Percentiles rank a stretch among this genome's conserved stretches.
phyloP scores from a whole-genome alignment of 1,140 invertebrate genomes.

The Drosophila parvula region DNA sequence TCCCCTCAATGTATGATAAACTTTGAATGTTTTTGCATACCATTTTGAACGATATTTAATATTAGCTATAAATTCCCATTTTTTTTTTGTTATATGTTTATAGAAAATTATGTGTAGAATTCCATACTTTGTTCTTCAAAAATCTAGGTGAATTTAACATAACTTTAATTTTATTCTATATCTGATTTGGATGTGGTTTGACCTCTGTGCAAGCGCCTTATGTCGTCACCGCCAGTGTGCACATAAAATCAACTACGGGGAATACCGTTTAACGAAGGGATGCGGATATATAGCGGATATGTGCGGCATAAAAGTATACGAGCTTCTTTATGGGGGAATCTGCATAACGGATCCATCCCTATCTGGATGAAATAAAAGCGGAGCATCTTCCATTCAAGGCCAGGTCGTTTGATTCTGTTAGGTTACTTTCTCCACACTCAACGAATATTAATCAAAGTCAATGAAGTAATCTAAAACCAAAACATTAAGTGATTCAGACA shows the following conservation, averaged over 20 bases:
- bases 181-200: conserved; percentile 15
- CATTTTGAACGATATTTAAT: background rate
- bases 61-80: too few relatives aligned
- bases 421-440: background rate
- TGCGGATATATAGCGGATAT: conserved; percentile 44
- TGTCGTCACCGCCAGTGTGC: conserved; percentile 2
- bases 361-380: conserved; percentile 40
- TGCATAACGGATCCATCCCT: conserved; percentile 39
- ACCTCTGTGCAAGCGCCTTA: background rate
- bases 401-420: conserved; percentile 42
- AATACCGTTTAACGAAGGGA: conserved; percentile 36
- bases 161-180: conserved; percentile 1
- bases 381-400: conserved; percentile 28
- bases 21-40: conserved; percentile 10
- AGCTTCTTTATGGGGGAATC: conserved; percentile 36
- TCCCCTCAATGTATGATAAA: conserved; percentile 17
- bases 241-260: conserved; percentile 32
- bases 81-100: too few relatives aligned
- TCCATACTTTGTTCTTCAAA: background rate
- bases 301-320: conserved; percentile 46
- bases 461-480: background rate
- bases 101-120: background rate
- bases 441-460: background rate
- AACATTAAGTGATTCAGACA: background rate
- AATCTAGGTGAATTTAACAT: background rate